These are phyloP conservation scores for Saccostrea glomerata DNA, from an alignment of 1,140 invertebrate species.

Conservation along the genomic window DNA sequence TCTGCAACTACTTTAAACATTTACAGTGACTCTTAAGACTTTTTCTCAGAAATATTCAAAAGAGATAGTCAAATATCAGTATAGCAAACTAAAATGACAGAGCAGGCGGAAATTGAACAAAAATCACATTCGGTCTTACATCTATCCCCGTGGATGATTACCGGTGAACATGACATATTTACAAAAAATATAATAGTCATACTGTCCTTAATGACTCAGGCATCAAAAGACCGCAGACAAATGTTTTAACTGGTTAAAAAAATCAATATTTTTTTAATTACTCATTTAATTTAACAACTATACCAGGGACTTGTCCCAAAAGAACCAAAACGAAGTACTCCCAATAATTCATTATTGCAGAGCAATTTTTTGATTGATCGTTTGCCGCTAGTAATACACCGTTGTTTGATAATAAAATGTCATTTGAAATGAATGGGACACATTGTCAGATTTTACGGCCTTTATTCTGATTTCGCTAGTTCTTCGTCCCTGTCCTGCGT, in stretches of 20 bases:
- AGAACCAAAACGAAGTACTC: background rate
- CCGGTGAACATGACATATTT: background rate
- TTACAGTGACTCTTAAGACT: too few species aligned
- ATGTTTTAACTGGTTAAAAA: background rate
- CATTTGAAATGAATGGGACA: conserved; percentile 36
- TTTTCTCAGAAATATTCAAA: too few species aligned
- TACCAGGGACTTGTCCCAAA: background rate
- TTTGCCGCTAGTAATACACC: background rate
- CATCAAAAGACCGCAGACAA: background rate
- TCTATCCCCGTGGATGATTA: background rate
- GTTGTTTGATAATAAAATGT: conserved; percentile 29
- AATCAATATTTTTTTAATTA: conserved; percentile 13
- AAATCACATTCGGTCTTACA: conserved; percentile 13
- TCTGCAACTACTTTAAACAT: background rate
- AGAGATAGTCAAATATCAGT: too few species aligned
- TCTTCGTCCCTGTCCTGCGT: background rate
- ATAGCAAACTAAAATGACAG: background rate
- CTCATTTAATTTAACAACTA: conserved; percentile 25
- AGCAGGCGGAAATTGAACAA: background rate
- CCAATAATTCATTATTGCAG: conserved; percentile 18
- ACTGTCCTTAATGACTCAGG: background rate
- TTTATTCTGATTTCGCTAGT: background rate
- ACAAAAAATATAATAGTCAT: background rate
- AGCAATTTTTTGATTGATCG: conserved; percentile 8
- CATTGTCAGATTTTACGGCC: conserved; percentile 21